Conservation (phyloP, 2,113 vertebrate species). For the Pseudorectes ferrugineus region DNA sequence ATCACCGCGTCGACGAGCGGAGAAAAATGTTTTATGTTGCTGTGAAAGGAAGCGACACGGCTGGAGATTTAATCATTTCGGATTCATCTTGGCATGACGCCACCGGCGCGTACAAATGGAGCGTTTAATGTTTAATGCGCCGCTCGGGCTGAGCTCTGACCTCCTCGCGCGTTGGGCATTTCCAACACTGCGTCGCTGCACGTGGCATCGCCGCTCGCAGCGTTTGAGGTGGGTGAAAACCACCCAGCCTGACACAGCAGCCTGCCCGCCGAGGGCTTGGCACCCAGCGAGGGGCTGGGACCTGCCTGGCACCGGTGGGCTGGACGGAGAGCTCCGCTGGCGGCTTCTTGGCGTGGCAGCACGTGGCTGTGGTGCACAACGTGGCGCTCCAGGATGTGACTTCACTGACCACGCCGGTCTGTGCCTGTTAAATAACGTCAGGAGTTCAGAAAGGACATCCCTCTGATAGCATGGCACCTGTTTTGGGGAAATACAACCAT, state of each 20-base stretch:
- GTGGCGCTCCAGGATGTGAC: rapidly evolving
- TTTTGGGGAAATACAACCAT: not conserved
- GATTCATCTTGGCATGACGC: slow-evolving; percentile 36
- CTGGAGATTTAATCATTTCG: slow-evolving; percentile 40
- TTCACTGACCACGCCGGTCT: rapidly evolving
- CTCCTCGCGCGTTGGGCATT: not conserved
- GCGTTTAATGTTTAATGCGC: slow-evolving; percentile 4
- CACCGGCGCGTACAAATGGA: slow-evolving; percentile 1
- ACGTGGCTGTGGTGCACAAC: rapidly evolving
- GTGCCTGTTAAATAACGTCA: not conserved
- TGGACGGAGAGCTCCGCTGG: not conserved
- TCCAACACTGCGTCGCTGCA: not conserved
- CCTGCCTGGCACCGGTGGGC: rapidly evolving
- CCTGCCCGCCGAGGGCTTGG: rapidly evolving
- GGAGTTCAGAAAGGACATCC: not conserved
- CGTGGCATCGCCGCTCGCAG: not conserved
- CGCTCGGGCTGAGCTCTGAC: slow-evolving; percentile 34
- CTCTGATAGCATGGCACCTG: not conserved
- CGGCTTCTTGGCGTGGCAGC: not conserved
- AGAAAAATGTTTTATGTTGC: slow-evolving; percentile 13
- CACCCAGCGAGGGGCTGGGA: not conserved
- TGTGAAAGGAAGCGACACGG: slow-evolving; percentile 17
- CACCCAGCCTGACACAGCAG: not conserved
- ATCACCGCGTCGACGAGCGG: not conserved
- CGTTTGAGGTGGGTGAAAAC: not conserved